Evolutionary conservation across 35 echinoderm and acorn worm species (phyloP).

Genomic region (Eucidaris tribuloides): DNA sequence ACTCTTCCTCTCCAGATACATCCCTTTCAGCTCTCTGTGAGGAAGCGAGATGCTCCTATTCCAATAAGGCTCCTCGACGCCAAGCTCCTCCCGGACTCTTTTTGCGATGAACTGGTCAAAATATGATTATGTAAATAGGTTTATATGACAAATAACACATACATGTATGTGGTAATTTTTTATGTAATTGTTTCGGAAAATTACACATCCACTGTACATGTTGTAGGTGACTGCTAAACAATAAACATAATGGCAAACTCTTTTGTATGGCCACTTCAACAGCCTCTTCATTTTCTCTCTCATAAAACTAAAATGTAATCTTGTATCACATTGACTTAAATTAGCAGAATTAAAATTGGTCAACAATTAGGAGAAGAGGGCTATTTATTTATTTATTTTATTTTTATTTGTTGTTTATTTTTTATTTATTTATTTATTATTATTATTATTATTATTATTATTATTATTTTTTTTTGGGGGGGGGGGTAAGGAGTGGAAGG

Average conservation of each 20-base stretch:
- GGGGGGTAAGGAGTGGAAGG: too few relatives aligned
- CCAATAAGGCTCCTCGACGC: constrained; percentile 92
- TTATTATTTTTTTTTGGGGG: too few relatives aligned
- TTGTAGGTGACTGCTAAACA: not conserved
- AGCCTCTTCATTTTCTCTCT: not conserved
- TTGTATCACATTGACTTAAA: too few relatives aligned
- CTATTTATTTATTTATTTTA: too few relatives aligned
- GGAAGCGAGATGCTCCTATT: constrained; percentile 89
- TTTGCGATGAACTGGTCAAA: constrained; percentile 70
- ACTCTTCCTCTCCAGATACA: constrained; percentile 95
- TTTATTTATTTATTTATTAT: too few relatives aligned
- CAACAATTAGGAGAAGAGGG: too few relatives aligned
- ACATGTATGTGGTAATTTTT: not conserved
- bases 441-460: too few relatives aligned
- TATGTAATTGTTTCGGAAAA: too few relatives aligned
- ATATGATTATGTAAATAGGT: not conserved
- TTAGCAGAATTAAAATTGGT: too few relatives aligned
- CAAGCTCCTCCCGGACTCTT: constrained; percentile 73
- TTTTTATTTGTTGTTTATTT: too few relatives aligned
- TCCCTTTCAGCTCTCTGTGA: constrained; percentile 82
- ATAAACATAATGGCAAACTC: not conserved
- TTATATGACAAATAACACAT: not conserved
- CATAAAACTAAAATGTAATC: too few relatives aligned
- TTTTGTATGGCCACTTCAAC: not conserved
- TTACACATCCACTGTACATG: not conserved